Evolutionary conservation across 64 coral and sea anemone species (phyloP).

Genomic region (Actinia equina): DNA sequence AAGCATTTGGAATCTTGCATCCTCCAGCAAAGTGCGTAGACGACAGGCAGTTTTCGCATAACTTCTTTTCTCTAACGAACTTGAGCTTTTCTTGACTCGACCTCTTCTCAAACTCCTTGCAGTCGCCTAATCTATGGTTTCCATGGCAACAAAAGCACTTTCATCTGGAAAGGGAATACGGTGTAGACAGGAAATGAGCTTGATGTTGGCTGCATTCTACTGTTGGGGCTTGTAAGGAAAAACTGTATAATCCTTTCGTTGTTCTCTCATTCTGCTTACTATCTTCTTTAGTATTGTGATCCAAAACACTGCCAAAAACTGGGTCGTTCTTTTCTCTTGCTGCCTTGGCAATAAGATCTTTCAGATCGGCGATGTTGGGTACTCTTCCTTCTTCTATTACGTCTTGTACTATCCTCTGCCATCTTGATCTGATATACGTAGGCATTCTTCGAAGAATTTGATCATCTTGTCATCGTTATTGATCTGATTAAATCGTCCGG

Average conservation of each 20-base stretch:
- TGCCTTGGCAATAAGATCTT: background rate
- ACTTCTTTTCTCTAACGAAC: no score
- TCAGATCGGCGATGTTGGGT: slow-evolving; percentile 6
- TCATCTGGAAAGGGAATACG: no score
- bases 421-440: no score
- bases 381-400: background rate
- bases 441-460: background rate
- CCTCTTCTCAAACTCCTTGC: no score
- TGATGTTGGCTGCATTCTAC: no score
- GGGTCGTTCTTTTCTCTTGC: slow-evolving; percentile 22
- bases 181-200: no score
- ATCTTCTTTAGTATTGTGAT: background rate
- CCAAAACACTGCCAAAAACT: background rate
- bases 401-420: background rate
- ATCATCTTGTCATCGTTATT: background rate
- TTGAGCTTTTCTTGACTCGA: no score
- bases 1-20: slow-evolving; percentile 13
- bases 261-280: background rate
- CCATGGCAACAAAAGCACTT: no score
- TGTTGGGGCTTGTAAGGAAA: no score
- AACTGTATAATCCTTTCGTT: no score
- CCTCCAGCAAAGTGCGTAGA: slow-evolving; percentile 31
- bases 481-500: background rate
- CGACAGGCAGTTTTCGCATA: slow-evolving; percentile 25
- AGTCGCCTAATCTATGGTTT: no score